phyloP scores from a whole-genome alignment of 1,140 invertebrate genomes.

The Procambarus virginalis region DNA sequence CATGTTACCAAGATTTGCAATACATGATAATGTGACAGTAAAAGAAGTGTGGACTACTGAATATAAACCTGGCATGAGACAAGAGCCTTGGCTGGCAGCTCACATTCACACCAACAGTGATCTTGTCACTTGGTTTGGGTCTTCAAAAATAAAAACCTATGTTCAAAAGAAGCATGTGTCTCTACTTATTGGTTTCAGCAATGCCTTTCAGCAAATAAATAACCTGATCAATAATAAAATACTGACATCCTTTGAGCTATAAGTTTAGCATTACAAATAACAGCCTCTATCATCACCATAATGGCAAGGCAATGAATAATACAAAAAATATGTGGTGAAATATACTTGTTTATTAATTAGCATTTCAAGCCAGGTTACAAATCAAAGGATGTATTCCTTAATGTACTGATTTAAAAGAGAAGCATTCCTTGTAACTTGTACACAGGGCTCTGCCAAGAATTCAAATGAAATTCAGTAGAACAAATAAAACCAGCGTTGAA shows the following conservation, averaged over 20 bases:
- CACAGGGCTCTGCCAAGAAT: neutral
- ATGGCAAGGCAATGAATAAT: neutral
- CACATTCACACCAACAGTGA: constrained; percentile 36
- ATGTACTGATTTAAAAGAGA: neutral
- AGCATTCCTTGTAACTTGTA: neutral
- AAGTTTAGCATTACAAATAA: neutral
- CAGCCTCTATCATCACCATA: neutral
- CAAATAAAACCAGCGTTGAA: neutral
- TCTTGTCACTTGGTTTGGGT: constrained; percentile 10
- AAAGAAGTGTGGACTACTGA: neutral
- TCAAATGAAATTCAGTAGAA: neutral
- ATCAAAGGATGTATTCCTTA: constrained; percentile 15
- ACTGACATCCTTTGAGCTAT: constrained; percentile 34
- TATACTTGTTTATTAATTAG: neutral
- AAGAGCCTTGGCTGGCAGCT: constrained; percentile 27
- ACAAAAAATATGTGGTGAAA: neutral
- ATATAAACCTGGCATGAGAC: neutral
- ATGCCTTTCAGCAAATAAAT: neutral
- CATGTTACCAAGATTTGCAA: neutral
- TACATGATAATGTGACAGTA: neutral
- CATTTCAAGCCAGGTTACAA: neutral
- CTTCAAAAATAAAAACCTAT: constrained; percentile 23
- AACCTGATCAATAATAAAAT: constrained; percentile 22
- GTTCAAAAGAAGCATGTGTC: constrained; percentile 27
- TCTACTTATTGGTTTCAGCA: constrained; percentile 11